Conservation (phyloP, 2,113 vertebrate genomes). For the Microcebus murinus region DNA sequence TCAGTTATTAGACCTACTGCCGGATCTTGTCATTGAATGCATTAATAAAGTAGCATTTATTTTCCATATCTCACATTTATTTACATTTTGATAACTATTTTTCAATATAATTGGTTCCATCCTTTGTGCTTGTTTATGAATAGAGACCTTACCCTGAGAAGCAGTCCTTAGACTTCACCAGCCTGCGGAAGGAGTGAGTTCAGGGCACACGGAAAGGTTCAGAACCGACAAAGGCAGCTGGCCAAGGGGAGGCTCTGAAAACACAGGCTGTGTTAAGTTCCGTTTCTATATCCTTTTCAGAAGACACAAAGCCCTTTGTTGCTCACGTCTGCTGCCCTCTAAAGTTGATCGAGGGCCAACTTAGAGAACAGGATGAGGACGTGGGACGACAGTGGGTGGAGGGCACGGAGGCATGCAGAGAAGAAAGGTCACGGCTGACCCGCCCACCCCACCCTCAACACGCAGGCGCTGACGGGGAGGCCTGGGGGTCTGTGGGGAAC, state of each 20-base stretch:
- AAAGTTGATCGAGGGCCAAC: slow-evolving; percentile 18
- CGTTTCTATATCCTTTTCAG: slow-evolving; percentile 49
- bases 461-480: rapidly evolving
- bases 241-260: not conserved
- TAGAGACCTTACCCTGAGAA: not conserved
- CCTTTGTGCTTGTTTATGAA: not conserved
- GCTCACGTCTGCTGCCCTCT: not conserved
- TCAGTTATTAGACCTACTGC: not conserved
- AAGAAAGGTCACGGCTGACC: not conserved
- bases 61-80: not conserved
- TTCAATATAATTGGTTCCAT: not conserved
- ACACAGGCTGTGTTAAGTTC: not conserved
- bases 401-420: not conserved
- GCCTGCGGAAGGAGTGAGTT: not conserved
- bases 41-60: not conserved
- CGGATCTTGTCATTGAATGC: not conserved
- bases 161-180: rapidly evolving
- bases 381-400: not conserved
- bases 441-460: not conserved
- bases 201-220: not conserved
- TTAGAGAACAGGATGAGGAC: not conserved
- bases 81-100: not conserved
- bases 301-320: slow-evolving; percentile 63
- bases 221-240: not conserved
- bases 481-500: not conserved